phyloP scores from a whole-genome alignment of 2,797 vertebrate species.

The Apogon talboti region DNA sequence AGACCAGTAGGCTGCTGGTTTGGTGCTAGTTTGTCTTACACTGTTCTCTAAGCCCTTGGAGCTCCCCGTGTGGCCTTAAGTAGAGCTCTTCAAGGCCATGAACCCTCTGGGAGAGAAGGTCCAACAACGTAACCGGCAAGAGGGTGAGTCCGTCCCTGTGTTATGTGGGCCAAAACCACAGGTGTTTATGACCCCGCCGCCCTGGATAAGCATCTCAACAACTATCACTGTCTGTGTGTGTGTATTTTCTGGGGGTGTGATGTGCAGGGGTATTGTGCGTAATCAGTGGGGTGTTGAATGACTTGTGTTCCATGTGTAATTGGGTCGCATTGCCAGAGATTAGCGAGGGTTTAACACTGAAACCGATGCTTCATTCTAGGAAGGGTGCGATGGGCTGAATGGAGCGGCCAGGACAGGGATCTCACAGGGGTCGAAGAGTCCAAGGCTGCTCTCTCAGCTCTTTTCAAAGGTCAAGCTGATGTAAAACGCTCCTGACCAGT shows the following conservation, averaged over 20 bases:
- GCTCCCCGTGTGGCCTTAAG: conserved; percentile 20
- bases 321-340: conserved; percentile 80
- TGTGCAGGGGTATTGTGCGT: conserved; percentile 58
- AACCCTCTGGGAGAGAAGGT: conserved; percentile 34
- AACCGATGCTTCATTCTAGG: conserved; percentile 74
- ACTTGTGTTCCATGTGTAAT: conserved; percentile 80
- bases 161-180: conserved; percentile 53
- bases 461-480: conserved; percentile 82
- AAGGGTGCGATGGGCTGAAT: conserved; percentile 57
- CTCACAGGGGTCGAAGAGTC: conserved; percentile 53
- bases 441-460: conserved; percentile 78
- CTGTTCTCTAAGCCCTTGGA: conserved; percentile 52
- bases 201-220: conserved; percentile 61
- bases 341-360: conserved; percentile 78
- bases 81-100: conserved; percentile 42
- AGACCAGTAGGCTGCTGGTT: conserved; percentile 26
- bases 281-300: conserved; percentile 77
- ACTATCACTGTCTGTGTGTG: conserved; percentile 45
- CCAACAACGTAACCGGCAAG: conserved; percentile 14
- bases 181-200: conserved; percentile 69
- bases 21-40: conserved; percentile 51
- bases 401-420: conserved; percentile 44
- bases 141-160: conserved; percentile 22
- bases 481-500: conserved; percentile 73
- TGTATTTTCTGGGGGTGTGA: conserved; percentile 47